Evolutionary conservation across 2,113 vertebrate genomes (phyloP), one percentile per base, ranked within the genome.

Genomic region (Crotalus helleri): DNA sequence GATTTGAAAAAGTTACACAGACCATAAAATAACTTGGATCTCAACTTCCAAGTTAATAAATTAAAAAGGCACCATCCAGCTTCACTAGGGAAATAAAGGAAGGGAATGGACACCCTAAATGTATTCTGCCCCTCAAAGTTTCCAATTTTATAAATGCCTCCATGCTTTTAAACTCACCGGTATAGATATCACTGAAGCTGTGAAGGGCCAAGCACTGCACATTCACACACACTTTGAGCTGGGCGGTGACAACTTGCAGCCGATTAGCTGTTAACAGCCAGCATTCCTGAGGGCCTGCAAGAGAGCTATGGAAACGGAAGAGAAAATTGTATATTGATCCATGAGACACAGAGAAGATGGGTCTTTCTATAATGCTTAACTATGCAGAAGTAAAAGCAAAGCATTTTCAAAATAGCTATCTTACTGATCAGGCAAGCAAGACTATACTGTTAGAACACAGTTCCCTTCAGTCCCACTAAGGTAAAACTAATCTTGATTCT

Each of bases 181-280:
- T 98, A 94, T 98, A 99, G 94, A 99, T 98, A 96, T 99, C 98
- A 86, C 98, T 98, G 97, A 99, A 99, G 97, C 98, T 99, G 93
- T 99, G 99, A 92, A 99, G 96, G 33, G 99, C 99, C 96, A 99
- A 96, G 96, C 99, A 99, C 90, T 98, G 98, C 0, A 98, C 95
- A 87, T 99, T 99, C 92, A 98, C 97, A 96, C 99, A 99, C 94
- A 99, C 97, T 96, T 99, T 99, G 90, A 99, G 97, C 96, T 99
- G 99, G 92, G 99, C 98, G 92, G 98, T 98, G 81, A 98, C 99
- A 1, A 98, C 97, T 96, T 99, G 98, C 91, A 99, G 97, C 39
- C 98, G 97, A 23, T 96, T 98, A 69, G 98, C 98, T 86, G 99
- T 99, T 92, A 99, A 96, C 89, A 99, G 96, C 98, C 99, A 99